These are phyloP conservation scores for Mylabris sibirica DNA, from an alignment of 2,888 invertebrate species.

Conservation along the genomic window DNA sequence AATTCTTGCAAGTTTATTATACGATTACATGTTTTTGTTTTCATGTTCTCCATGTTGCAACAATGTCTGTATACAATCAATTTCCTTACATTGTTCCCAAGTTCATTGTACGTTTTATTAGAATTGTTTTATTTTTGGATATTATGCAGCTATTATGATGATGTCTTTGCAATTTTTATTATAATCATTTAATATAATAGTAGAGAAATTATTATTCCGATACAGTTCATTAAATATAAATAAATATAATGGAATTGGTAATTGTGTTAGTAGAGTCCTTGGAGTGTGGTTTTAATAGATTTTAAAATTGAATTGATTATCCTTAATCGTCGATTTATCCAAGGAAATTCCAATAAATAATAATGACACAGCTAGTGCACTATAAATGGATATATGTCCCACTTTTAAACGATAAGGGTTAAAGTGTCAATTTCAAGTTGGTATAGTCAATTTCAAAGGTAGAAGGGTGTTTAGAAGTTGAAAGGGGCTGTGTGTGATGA, in stretches of 20 bases:
- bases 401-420: not conserved
- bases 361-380: not conserved
- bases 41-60: not conserved
- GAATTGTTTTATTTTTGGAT: not conserved
- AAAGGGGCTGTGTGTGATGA: not conserved
- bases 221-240: not conserved
- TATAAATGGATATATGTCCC: not conserved
- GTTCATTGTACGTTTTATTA: constrained; percentile 1
- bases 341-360: constrained; percentile 3
- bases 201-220: not conserved
- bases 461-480: constrained; percentile 2
- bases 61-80: not conserved
- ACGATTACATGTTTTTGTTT: constrained; percentile 1
- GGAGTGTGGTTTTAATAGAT: not conserved
- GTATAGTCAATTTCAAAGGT: not conserved
- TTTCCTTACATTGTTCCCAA: not conserved
- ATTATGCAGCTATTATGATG: not conserved
- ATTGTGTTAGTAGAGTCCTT: constrained; percentile 4
- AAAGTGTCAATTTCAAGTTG: constrained; percentile 1
- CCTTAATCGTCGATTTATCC: not conserved
- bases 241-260: not conserved
- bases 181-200: no score
- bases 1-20: not conserved
- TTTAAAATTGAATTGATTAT: not conserved
- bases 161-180: not conserved